Evolutionary conservation across 2,888 invertebrate species (phyloP).

Genomic region (Pristionchus mayeri): DNA sequence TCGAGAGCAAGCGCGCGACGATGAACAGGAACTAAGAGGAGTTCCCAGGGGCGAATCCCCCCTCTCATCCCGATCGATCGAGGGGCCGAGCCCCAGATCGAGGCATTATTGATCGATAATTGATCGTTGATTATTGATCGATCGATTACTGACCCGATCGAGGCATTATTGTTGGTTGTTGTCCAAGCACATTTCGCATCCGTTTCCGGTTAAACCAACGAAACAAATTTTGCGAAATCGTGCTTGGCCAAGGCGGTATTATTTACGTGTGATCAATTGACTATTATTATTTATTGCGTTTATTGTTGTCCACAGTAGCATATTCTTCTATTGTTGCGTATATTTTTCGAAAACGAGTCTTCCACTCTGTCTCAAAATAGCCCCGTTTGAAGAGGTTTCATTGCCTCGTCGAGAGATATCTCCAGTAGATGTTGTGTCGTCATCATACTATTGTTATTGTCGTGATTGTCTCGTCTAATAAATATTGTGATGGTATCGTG

Average conservation of each 20-base stretch:
- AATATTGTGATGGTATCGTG: background rate
- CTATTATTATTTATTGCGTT: background rate
- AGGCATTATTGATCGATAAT: too few species aligned
- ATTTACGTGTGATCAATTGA: background rate
- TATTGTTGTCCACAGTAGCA: background rate
- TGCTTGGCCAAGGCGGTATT: constrained; percentile 5
- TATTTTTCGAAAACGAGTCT: constrained; percentile 23
- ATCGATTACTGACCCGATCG: background rate
- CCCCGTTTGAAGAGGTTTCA: background rate
- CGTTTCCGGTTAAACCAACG: background rate
- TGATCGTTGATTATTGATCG: background rate
- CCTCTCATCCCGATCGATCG: too few species aligned
- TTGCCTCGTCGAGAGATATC: background rate
- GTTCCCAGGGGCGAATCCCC: background rate
- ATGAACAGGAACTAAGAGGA: constrained; percentile 13
- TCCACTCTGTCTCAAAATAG: background rate
- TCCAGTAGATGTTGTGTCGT: constrained; percentile 16
- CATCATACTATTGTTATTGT: too few species aligned
- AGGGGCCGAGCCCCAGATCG: too few species aligned
- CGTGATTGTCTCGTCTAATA: constrained; percentile 32
- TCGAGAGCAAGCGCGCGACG: constrained; percentile 76
- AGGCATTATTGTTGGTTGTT: background rate
- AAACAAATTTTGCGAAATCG: background rate
- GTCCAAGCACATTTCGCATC: constrained; percentile 11
- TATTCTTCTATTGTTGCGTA: background rate